Evolutionary conservation across 2,888 invertebrate species (phyloP).

Genomic region (Dasypogon diadema): DNA sequence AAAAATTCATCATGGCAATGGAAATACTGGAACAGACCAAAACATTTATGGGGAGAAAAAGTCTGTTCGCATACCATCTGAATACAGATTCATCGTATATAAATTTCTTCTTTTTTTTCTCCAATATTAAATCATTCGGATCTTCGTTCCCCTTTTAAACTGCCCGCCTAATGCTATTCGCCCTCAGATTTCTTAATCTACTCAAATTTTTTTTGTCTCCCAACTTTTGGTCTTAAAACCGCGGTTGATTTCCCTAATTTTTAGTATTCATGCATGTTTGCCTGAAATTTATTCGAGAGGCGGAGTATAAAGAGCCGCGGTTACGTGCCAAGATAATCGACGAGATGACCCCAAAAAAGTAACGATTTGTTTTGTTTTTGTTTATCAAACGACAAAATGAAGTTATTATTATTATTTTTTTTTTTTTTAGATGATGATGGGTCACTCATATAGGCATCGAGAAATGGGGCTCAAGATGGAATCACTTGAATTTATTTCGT

Average conservation of each 20-base stretch:
- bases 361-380: neutral
- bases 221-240: neutral
- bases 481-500: too few relatives aligned
- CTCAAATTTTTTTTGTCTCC: slow-evolving; percentile 20
- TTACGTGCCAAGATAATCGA: slow-evolving; percentile 16
- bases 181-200: slow-evolving; percentile 45
- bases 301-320: neutral
- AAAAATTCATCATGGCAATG: slow-evolving; percentile 33
- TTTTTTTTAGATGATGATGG: too few relatives aligned
- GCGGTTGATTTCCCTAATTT: slow-evolving; percentile 17
- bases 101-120: slow-evolving; percentile 13
- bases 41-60: neutral
- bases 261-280: slow-evolving; percentile 31
- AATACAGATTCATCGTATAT: slow-evolving; percentile 36
- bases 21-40: neutral
- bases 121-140: slow-evolving; percentile 32
- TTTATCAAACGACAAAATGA: neutral
- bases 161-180: slow-evolving; percentile 14
- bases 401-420: neutral
- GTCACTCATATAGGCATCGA: too few relatives aligned
- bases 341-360: slow-evolving; percentile 2
- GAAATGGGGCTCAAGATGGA: too few relatives aligned
- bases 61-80: neutral
- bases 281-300: slow-evolving; percentile 23
- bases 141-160: neutral